These are phyloP conservation scores for Umimayanthus chanpuru DNA, from an alignment of 92 coral and sea anemone species.

Conservation along the genomic window DNA sequence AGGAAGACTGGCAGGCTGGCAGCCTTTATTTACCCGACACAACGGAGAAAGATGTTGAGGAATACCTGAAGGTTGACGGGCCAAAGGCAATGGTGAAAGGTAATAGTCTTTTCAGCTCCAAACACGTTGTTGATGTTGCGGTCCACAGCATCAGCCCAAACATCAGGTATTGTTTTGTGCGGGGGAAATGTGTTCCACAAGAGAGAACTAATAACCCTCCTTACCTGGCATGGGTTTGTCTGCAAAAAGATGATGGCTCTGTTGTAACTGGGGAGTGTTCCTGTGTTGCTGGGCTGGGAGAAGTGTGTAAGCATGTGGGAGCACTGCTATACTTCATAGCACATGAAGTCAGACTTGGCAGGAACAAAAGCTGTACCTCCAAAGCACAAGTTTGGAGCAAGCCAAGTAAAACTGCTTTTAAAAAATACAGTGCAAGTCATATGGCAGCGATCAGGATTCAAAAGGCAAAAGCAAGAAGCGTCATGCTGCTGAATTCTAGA, in stretches of 20 bases:
- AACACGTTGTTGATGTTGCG: conserved; percentile 24
- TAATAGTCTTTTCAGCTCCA: conserved; percentile 14
- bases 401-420: neutral
- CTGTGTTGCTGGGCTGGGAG: neutral
- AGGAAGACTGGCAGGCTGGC: conserved; percentile 26
- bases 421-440: neutral
- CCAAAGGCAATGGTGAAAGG: conserved; percentile 48
- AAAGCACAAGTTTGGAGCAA: neutral
- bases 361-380: conserved; percentile 44
- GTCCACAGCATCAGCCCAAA: conserved; percentile 44
- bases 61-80: neutral
- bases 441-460: conserved; percentile 20
- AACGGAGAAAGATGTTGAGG: neutral
- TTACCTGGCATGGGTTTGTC: conserved; percentile 52
- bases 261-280: too few species aligned
- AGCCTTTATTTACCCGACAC: neutral
- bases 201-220: conserved; percentile 43
- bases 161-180: conserved; percentile 45
- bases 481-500: neutral
- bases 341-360: conserved; percentile 16
- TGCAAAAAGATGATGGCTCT: too few species aligned
- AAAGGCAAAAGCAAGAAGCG: conserved; percentile 27
- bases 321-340: conserved; percentile 10
- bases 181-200: conserved; percentile 49
- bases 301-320: conserved; percentile 41